phyloP scores from a whole-genome alignment of 2,888 invertebrate genomes.

The Tinea semifulvella region DNA sequence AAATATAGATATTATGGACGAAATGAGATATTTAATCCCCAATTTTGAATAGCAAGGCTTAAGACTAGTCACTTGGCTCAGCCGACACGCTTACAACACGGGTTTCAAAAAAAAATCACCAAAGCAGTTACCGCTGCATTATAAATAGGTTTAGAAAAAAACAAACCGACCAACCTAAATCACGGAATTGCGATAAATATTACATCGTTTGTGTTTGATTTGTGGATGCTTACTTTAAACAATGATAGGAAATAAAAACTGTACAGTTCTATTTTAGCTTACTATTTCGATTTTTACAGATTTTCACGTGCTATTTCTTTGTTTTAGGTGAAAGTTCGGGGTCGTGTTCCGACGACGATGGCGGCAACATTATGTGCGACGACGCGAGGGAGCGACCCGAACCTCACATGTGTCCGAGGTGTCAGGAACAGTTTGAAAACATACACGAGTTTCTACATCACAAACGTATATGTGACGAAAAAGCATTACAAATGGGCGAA shows the following conservation, averaged over 20 bases:
- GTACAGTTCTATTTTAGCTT: too few relatives aligned
- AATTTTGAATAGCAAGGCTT: not conserved
- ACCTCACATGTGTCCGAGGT: slow-evolving; percentile 71
- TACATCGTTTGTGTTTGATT: not conserved
- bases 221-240: slow-evolving; percentile 9
- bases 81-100: slow-evolving; percentile 3
- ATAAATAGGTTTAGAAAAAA: not conserved
- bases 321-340: slow-evolving; percentile 75
- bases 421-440: slow-evolving; percentile 72
- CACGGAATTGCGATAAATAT: not conserved
- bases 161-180: not conserved
- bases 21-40: slow-evolving; percentile 50
- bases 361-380: slow-evolving; percentile 49
- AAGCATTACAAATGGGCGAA: slow-evolving; percentile 70
- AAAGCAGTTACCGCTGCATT: too few relatives aligned
- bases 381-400: slow-evolving; percentile 53
- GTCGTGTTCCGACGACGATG: slow-evolving; percentile 72
- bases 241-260: too few relatives aligned
- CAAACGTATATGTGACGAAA: slow-evolving; percentile 69
- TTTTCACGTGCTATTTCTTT: slow-evolving; percentile 27
- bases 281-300: too few relatives aligned
- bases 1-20: slow-evolving; percentile 49
- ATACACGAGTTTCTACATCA: slow-evolving; percentile 70
- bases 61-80: slow-evolving; percentile 2
- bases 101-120: too few relatives aligned